Conservation (phyloP, 2,797 vertebrate genomes). For the Merluccius polli region DNA sequence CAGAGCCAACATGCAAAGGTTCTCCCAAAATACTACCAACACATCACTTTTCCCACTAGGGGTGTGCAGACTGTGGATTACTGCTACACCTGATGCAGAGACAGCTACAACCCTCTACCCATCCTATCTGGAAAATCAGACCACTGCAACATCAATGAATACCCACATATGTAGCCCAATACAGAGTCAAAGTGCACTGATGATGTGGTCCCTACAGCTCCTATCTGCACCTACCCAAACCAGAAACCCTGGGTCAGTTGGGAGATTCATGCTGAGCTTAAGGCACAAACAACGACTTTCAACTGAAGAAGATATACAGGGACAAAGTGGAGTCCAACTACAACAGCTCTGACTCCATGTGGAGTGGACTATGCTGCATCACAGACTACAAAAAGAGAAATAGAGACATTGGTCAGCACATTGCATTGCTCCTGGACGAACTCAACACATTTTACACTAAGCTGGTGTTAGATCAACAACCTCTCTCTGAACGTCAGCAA, state of each 20-base stretch:
- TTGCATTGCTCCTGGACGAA: not conserved
- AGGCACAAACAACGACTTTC: not conserved
- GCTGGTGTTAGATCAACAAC: not conserved
- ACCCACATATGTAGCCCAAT: not conserved
- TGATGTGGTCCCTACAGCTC: not conserved
- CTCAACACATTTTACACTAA: not conserved
- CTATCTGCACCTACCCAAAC: constrained; percentile 1
- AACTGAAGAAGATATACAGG: constrained; percentile 1
- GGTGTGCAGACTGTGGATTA: no score
- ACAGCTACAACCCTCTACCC: constrained; percentile 13
- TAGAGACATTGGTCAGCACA: not conserved
- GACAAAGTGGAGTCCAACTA: constrained; percentile 6
- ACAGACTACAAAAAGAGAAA: constrained; percentile 3
- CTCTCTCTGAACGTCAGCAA: no score
- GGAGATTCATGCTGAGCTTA: not conserved
- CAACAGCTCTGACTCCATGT: constrained; percentile 3
- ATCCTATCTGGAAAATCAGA: constrained; percentile 6
- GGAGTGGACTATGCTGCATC: not conserved
- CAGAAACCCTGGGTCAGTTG: constrained; percentile 8
- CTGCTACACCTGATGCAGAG: constrained; percentile 10
- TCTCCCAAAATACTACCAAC: constrained; percentile 14
- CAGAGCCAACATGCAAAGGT: not conserved
- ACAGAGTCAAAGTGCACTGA: not conserved
- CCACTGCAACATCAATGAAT: constrained; percentile 5
- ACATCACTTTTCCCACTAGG: constrained; percentile 12